A percentile compares a stretch with the other conserved stretches of the same genome.
Evolutionary conservation across 1,140 invertebrate species (phyloP).

Genomic region (Drosophila tristis): DNA sequence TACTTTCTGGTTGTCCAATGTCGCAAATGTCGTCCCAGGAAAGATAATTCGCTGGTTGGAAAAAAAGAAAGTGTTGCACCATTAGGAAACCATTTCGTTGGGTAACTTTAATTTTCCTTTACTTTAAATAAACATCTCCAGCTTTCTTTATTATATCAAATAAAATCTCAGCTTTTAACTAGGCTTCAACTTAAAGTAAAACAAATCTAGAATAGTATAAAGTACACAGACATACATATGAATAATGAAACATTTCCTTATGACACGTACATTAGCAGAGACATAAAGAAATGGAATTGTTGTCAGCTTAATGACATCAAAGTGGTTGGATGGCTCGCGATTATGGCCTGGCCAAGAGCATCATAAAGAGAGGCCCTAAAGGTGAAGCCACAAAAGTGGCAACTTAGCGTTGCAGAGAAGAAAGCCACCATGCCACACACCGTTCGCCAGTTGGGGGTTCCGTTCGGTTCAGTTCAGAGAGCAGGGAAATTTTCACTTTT

Average conservation of each 20-base stretch:
- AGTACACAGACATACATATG: background rate
- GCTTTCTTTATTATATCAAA: no score
- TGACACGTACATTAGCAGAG: slow-evolving; percentile 14
- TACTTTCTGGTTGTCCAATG: slow-evolving; percentile 48
- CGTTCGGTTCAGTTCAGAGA: slow-evolving; percentile 42
- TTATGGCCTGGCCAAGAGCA: slow-evolving; percentile 23
- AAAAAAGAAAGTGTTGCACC: no score
- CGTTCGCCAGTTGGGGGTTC: background rate
- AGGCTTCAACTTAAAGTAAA: no score
- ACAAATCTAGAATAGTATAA: background rate
- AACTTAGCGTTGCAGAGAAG: slow-evolving; percentile 22
- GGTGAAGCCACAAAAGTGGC: slow-evolving; percentile 59
- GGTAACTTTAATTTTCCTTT: no score
- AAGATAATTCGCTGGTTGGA: background rate
- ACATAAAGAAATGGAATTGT: slow-evolving; percentile 32
- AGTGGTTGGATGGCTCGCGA: slow-evolving; percentile 21
- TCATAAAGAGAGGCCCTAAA: slow-evolving; percentile 24
- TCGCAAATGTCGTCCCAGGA: slow-evolving; percentile 31
- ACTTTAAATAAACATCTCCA: no score
- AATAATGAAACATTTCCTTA: background rate
- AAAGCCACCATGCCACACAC: slow-evolving; percentile 33
- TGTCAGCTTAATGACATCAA: slow-evolving; percentile 23
- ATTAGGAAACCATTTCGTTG: no score
- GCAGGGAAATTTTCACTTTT: slow-evolving; percentile 80
- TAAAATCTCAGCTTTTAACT: no score